phyloP scores from a whole-genome alignment of 2,113 vertebrate species.

The Corynorhinus townsendii region DNA sequence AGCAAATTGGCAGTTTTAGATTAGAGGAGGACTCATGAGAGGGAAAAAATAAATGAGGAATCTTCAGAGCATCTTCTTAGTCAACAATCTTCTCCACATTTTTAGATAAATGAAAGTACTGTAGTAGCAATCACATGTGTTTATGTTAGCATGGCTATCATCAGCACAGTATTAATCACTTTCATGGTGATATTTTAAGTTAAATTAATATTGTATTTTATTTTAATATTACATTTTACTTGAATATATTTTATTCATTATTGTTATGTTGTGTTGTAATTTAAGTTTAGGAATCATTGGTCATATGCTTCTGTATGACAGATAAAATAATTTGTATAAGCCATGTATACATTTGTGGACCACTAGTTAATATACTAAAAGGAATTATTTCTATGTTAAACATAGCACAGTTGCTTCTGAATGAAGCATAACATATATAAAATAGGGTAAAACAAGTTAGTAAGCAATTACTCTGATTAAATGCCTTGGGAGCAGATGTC shows the following conservation, averaged over 20 bases:
- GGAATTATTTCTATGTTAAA: background rate
- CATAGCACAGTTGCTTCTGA: background rate
- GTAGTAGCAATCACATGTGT: background rate
- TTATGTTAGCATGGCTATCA: background rate
- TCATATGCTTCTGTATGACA: background rate
- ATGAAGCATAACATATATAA: background rate
- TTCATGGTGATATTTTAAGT: background rate
- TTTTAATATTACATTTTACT: background rate
- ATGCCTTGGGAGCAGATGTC: background rate
- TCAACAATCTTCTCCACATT: background rate
- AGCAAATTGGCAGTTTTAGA: background rate
- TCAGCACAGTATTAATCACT: background rate
- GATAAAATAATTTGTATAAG: background rate
- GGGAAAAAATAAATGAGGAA: background rate
- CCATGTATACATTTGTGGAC: background rate
- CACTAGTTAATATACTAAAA: background rate
- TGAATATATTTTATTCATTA: background rate
- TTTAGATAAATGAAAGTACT: background rate
- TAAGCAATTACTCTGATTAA: background rate
- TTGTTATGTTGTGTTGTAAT: background rate
- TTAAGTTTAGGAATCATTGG: background rate
- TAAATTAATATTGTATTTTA: background rate
- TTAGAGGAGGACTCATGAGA: background rate
- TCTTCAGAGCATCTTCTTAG: background rate
- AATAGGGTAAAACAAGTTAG: background rate